A percentile compares a stretch with the other conserved stretches of the same genome.
Conservation (phyloP, 2,113 vertebrate genomes). For the Apaloderma vittatum region DNA sequence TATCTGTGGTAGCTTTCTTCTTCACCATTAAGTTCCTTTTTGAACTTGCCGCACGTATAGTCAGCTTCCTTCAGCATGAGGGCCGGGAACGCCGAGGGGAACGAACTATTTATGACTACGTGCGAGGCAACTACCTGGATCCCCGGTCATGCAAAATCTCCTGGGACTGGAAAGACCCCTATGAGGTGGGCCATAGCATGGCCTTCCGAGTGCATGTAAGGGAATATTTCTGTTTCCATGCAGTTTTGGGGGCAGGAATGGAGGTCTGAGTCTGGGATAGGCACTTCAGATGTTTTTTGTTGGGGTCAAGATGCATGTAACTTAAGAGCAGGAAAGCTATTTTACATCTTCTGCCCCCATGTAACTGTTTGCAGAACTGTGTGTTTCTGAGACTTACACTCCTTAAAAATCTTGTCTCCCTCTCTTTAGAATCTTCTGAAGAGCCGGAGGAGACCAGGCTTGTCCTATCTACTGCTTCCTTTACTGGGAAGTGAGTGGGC, state of each 20-base stretch:
- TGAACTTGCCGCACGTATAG: conserved; percentile 96
- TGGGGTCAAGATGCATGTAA: neutral
- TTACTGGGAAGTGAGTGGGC: conserved; percentile 26
- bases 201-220: conserved; percentile 97
- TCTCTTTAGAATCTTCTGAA: conserved; percentile 12
- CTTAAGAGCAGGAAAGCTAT: neutral
- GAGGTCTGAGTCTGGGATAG: neutral
- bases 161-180: conserved; percentile 99
- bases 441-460: neutral
- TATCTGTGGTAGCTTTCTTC: conserved; percentile 97
- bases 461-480: neutral
- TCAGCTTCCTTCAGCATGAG: conserved; percentile 99
- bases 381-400: neutral
- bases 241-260: neutral
- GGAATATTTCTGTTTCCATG: conserved; percentile 76
- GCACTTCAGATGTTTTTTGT: neutral
- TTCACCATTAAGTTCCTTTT: conserved; percentile 99
- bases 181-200: conserved; percentile 98
- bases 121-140: conserved; percentile 98
- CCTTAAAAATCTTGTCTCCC: neutral
- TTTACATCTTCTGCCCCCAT: neutral
- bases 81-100: conserved; percentile 94
- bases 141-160: conserved; percentile 96
- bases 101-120: conserved; percentile 97
- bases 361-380: neutral